These are phyloP conservation scores for Melospiza melodia DNA, from an alignment of 2,113 vertebrate genomes.

Conservation along the genomic window DNA sequence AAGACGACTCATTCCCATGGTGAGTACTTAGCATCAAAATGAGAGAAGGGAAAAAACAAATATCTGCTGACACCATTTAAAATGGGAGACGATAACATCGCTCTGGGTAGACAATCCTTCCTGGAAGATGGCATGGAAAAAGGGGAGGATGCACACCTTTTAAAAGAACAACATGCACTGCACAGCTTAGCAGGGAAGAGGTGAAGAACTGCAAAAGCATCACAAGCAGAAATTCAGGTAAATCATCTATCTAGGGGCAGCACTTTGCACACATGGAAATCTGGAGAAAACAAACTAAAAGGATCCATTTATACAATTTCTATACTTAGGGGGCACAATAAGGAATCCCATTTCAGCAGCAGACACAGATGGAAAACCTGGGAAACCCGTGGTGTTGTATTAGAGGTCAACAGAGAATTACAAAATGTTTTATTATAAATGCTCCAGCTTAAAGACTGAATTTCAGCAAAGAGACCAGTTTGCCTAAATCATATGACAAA, in stretches of 20 bases:
- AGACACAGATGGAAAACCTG: neutral
- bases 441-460: neutral
- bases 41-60: neutral
- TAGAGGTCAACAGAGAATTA: neutral
- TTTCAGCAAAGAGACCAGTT: neutral
- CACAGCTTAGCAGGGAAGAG: neutral
- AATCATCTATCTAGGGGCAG: neutral
- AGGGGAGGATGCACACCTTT: neutral
- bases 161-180: neutral
- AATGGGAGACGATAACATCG: neutral
- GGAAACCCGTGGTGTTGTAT: neutral
- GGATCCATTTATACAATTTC: neutral
- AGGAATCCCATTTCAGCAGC: neutral
- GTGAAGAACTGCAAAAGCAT: neutral
- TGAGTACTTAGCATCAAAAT: neutral
- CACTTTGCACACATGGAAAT: neutral
- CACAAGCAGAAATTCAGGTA: neutral
- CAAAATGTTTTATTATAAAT: neutral
- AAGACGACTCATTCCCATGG: neutral
- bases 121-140: constrained; percentile 29
- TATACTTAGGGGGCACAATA: neutral
- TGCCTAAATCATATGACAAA: neutral
- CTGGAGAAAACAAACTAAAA: neutral
- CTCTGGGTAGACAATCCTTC: neutral
- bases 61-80: constrained; percentile 39